These are phyloP conservation scores for Tetramorium simillimum DNA, from an alignment of 1,140 invertebrate species.

Conservation along the genomic window DNA sequence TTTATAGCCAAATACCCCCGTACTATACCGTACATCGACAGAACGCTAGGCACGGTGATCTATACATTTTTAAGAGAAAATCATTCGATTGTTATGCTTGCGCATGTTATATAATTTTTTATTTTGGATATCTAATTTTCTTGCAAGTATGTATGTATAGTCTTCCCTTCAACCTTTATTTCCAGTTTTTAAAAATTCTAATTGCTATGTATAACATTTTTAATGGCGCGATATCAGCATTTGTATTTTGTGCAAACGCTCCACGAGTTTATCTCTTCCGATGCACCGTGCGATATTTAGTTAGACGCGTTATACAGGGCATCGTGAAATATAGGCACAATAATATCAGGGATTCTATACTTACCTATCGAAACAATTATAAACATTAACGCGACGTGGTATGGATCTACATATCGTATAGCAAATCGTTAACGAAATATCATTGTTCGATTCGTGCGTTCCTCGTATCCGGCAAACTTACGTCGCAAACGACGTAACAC, in stretches of 20 bases:
- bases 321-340: conserved; percentile 27
- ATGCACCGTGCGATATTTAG: background rate
- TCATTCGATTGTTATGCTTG: no score
- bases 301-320: conserved; percentile 45
- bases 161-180: no score
- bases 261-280: background rate
- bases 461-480: background rate
- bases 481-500: conserved; percentile 24
- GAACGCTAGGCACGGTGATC: conserved; percentile 86
- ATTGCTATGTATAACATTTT: no score
- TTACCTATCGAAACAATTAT: conserved; percentile 27
- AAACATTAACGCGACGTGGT: background rate
- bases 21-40: conserved; percentile 86
- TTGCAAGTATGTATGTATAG: no score
- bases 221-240: background rate
- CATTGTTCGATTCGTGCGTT: background rate
- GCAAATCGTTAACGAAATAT: conserved; percentile 26
- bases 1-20: conserved; percentile 83
- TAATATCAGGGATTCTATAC: conserved; percentile 7
- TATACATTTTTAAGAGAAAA: conserved; percentile 40
- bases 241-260: background rate
- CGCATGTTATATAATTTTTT: no score
- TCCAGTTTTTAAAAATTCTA: no score
- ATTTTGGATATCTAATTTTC: no score
- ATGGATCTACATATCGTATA: background rate